phyloP scores from a whole-genome alignment of 2,888 invertebrate genomes.

The Campoletis raptor region DNA sequence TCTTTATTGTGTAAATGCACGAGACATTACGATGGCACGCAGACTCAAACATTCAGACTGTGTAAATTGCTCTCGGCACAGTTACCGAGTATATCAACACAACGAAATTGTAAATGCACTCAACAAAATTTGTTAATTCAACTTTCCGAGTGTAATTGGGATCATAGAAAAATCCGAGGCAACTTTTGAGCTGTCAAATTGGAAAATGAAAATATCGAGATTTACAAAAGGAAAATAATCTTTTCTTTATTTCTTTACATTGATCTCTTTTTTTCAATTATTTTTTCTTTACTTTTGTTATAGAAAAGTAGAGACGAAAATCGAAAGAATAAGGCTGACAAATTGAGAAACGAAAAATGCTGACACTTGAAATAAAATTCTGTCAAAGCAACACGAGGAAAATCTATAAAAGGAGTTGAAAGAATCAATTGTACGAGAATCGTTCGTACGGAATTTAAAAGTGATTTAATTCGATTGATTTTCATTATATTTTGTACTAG shows the following conservation, averaged over 20 bases:
- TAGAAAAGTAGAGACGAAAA: too few relatives aligned
- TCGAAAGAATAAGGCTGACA: neutral
- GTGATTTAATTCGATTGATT: constrained; percentile 3
- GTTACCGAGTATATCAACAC: constrained; percentile 45
- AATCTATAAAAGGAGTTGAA: neutral
- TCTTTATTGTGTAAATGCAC: constrained; percentile 22
- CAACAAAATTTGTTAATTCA: neutral
- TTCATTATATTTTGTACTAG: neutral
- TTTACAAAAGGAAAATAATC: neutral
- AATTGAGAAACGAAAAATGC: neutral
- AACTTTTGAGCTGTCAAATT: neutral
- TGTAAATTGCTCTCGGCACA: constrained; percentile 37
- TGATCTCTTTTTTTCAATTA: too few relatives aligned
- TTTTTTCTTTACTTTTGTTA: too few relatives aligned
- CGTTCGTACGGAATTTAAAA: constrained; percentile 7
- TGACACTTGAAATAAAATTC: constrained; percentile 3
- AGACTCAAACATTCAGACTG: constrained; percentile 21
- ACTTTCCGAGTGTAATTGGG: neutral
- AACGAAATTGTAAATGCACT: neutral
- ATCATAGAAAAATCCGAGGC: neutral
- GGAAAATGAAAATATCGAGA: neutral
- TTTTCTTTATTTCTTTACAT: too few relatives aligned
- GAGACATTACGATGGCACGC: constrained; percentile 8
- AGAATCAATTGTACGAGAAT: neutral
- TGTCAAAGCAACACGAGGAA: neutral